A percentile compares a stretch with the other conserved stretches of the same genome.
Conservation (phyloP, 2,888 invertebrate genomes). For the Mythimna loreyi region DNA sequence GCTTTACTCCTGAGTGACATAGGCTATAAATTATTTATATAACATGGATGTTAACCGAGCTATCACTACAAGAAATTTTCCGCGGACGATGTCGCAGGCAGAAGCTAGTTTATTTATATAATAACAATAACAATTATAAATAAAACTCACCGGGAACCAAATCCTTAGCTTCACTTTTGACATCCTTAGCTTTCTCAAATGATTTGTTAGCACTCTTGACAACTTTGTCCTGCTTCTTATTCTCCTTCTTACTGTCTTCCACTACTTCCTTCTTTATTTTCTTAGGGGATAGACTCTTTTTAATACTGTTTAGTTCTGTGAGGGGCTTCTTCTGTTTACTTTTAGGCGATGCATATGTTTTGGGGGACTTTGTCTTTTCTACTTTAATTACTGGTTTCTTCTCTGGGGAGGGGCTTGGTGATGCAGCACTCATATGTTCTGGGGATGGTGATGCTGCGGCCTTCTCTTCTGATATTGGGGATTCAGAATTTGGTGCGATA, state of each 20-base stretch:
- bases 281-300: constrained; percentile 31
- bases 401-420: constrained; percentile 37
- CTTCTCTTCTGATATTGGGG: constrained; percentile 11
- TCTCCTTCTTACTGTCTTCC: constrained; percentile 21
- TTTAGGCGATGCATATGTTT: constrained; percentile 80
- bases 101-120: too few relatives aligned
- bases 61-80: too few relatives aligned
- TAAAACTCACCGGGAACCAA: constrained; percentile 24
- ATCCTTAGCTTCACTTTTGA: constrained; percentile 9
- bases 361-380: constrained; percentile 70
- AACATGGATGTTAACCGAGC: too few relatives aligned
- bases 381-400: constrained; percentile 62
- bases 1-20: too few relatives aligned
- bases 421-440: constrained; percentile 9
- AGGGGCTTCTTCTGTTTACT: constrained; percentile 67
- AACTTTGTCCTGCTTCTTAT: constrained; percentile 56
- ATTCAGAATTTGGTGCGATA: constrained; percentile 32
- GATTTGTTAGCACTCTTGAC: constrained; percentile 47
- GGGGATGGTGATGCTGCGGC: constrained; percentile 20
- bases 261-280: constrained; percentile 36
- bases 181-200: constrained; percentile 45
- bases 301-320: constrained; percentile 25
- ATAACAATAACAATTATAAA: not conserved
- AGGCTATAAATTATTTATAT: too few relatives aligned
- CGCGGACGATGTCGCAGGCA: too few relatives aligned